Conservation (phyloP, 1,140 invertebrate species). For the Ganaspis sp. region DNA sequence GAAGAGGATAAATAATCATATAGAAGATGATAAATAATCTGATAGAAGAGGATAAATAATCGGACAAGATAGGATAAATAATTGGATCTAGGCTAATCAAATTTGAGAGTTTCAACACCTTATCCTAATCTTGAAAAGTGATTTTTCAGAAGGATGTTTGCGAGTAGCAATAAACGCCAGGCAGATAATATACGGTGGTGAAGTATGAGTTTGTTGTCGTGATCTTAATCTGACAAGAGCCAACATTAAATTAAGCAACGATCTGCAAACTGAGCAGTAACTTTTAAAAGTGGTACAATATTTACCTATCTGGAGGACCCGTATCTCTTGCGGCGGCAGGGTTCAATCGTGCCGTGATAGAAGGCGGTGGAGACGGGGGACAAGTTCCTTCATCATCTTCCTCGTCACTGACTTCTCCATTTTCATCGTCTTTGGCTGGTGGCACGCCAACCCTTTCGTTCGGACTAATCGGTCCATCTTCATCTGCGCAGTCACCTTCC, state of each 20-base stretch:
- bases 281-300: conserved; percentile 21
- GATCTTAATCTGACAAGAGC: background rate
- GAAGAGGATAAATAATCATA: background rate
- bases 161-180: conserved; percentile 32
- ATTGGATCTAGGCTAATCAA: background rate
- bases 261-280: background rate
- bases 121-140: background rate
- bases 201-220: conserved; percentile 8
- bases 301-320: conserved; percentile 72
- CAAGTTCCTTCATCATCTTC: conserved; percentile 70
- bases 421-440: conserved; percentile 71
- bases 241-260: conserved; percentile 13
- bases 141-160: conserved; percentile 7
- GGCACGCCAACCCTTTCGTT: conserved; percentile 72
- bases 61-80: background rate
- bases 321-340: conserved; percentile 70
- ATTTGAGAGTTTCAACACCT: background rate
- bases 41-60: conserved; percentile 47
- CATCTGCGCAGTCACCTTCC: conserved; percentile 77
- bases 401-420: conserved; percentile 72
- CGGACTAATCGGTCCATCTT: conserved; percentile 77
- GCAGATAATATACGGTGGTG: conserved; percentile 31
- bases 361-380: conserved; percentile 63
- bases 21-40: conserved; percentile 41
- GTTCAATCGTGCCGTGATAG: conserved; percentile 68